A percentile compares a stretch with the other conserved stretches of the same genome.
These are phyloP conservation scores for Epinotia demarniana DNA, from an alignment of 2,888 invertebrate species.

Conservation along the genomic window DNA sequence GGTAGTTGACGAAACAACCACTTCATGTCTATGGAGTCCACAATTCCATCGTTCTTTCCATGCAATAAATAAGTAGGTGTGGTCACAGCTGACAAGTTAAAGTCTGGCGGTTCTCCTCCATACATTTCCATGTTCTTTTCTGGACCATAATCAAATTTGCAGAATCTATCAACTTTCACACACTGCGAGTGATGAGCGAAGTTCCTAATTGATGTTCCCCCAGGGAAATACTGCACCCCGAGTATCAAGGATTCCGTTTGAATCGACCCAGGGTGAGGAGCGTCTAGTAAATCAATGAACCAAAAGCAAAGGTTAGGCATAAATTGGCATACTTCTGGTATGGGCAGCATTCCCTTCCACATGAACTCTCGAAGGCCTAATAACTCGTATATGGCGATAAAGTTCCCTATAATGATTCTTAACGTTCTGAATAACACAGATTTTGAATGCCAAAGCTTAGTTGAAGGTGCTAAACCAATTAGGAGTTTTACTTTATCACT, in stretches of 20 bases:
- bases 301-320: neutral
- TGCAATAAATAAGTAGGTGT: slow-evolving; percentile 12
- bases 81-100: slow-evolving; percentile 27
- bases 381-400: neutral
- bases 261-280: slow-evolving; percentile 17
- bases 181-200: slow-evolving; percentile 26
- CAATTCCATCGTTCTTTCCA: slow-evolving; percentile 29
- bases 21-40: slow-evolving; percentile 17
- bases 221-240: slow-evolving; percentile 26
- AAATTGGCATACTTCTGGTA: neutral
- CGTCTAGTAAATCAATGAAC: neutral
- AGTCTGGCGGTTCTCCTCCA: slow-evolving; percentile 28
- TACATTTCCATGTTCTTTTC: slow-evolving; percentile 31
- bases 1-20: slow-evolving; percentile 22
- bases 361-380: slow-evolving; percentile 19
- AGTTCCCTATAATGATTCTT: neutral
- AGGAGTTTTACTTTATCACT: slow-evolving; percentile 66
- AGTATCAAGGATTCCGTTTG: neutral
- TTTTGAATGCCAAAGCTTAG: slow-evolving; percentile 19
- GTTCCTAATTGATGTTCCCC: slow-evolving; percentile 31
- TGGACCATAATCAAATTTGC: slow-evolving; percentile 35
- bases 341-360: slow-evolving; percentile 10
- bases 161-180: slow-evolving; percentile 14
- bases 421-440: slow-evolving; percentile 3
- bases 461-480: slow-evolving; percentile 26